phyloP scores from a whole-genome alignment of 2,888 invertebrate species.

The Drosophila stalkeri region DNA sequence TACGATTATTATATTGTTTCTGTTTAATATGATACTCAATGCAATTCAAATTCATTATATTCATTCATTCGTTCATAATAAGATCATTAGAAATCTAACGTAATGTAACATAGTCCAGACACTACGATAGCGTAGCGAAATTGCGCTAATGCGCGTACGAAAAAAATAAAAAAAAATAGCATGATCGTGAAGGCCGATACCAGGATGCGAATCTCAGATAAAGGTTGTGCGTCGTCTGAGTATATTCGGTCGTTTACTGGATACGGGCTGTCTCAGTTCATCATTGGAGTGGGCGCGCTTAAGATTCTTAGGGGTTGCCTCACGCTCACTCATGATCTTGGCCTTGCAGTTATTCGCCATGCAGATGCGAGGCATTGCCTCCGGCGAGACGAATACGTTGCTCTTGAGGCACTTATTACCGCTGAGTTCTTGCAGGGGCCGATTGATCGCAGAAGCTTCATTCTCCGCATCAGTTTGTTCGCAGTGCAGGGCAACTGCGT shows the following conservation, averaged over 20 bases:
- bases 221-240: constrained; percentile 45
- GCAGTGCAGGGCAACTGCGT: constrained; percentile 25
- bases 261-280: constrained; percentile 18
- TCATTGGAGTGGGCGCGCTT: constrained; percentile 52
- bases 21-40: background rate
- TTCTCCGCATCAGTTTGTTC: background rate
- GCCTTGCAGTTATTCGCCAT: constrained; percentile 20
- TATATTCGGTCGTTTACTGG: constrained; percentile 58
- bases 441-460: background rate
- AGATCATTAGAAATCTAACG: background rate
- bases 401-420: constrained; percentile 1
- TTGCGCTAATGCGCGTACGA: background rate
- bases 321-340: constrained; percentile 9
- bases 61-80: background rate
- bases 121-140: background rate
- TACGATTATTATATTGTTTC: too few species aligned
- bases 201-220: constrained; percentile 9
- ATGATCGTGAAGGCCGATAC: background rate
- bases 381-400: constrained; percentile 19
- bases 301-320: constrained; percentile 17
- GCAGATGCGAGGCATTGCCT: constrained; percentile 36
- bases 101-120: constrained; percentile 23
- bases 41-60: background rate
- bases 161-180: background rate
- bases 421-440: constrained; percentile 23